Base-by-base conservation (phyloP, 2,888 invertebrate species). In the Tinea trinotella region DNA sequence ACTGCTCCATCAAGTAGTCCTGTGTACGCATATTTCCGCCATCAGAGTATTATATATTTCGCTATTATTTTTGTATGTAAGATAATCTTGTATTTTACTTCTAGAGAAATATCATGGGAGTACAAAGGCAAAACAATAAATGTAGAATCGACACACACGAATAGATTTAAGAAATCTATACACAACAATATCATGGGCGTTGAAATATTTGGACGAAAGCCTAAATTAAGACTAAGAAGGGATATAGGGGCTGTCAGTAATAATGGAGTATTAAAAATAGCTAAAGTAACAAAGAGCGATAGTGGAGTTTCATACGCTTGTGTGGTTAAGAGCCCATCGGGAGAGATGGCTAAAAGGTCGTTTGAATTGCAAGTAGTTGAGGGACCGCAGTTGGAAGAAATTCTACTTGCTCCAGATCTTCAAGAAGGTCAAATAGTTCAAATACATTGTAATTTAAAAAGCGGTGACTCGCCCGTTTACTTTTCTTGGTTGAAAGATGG, bases 371-470 rank as follows among this genome's bases (percentile, higher is more conserved):
- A 90, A 64, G 88, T 93, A 22, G 91, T 90, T 59, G 84, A 85
- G 74, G 93, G 94, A 0, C 95, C 95, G 0, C 90, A 93, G 57
- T 88, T 95, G 65, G 94, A 95, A 71, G 92, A 95, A 22, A 94
- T 97, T 71, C 83, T 89, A 52, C 91, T 96, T 65, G 93, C 94
- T 0, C 87, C 91, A 56, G 93, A 92, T 70, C 85, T 94, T 13
- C 93, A 93, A 76, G 92, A 96, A 83, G 93, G 94, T 49, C 92
- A 95, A 69, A 88, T 95, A 61, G 93, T 94, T 56, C 92, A 95
- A 73, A 93, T 95, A 60, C 92, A 95, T 56, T 94, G 94, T 70
- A 92, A 91, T 62, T 88, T 94, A 55, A 93, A 92, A 61, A 88
- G 90, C 55, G 91, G 91, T 10, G 91, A 91, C 70, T 90, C 91